Percentiles rank a stretch among this genome's conserved stretches.
These are phyloP conservation scores for Cepaea nemoralis DNA, from an alignment of 1,140 invertebrate species.

Conservation along the genomic window DNA sequence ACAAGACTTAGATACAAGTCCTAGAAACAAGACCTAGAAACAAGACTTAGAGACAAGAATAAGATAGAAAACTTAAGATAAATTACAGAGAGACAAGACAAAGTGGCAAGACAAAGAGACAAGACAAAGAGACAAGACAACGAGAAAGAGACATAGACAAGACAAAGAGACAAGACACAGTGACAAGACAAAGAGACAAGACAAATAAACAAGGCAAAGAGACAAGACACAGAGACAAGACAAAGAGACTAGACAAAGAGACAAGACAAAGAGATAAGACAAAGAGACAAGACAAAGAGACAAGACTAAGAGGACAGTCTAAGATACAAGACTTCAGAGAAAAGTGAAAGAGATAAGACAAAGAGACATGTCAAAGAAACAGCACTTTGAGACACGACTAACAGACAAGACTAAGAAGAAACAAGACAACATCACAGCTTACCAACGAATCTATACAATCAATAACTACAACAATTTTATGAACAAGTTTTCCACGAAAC, in stretches of 20 bases:
- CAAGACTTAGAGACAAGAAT: no score
- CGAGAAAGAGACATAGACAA: not conserved
- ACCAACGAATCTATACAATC: no score
- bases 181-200: constrained; percentile 1
- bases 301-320: not conserved
- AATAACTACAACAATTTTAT: no score
- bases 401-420: not conserved
- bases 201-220: not conserved
- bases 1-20: no score
- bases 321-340: not conserved
- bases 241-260: no score
- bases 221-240: no score
- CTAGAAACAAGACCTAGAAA: no score
- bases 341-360: no score
- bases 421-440: no score
- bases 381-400: not conserved
- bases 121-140: not conserved
- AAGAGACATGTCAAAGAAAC: not conserved
- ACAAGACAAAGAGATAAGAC: not conserved
- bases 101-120: not conserved
- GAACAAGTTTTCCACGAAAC: no score
- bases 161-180: no score
- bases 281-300: constrained; percentile 8
- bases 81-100: not conserved
- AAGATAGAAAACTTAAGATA: no score